Evolutionary conservation across 2,113 vertebrate genomes (phyloP).

Genomic region (Elachura formosa): DNA sequence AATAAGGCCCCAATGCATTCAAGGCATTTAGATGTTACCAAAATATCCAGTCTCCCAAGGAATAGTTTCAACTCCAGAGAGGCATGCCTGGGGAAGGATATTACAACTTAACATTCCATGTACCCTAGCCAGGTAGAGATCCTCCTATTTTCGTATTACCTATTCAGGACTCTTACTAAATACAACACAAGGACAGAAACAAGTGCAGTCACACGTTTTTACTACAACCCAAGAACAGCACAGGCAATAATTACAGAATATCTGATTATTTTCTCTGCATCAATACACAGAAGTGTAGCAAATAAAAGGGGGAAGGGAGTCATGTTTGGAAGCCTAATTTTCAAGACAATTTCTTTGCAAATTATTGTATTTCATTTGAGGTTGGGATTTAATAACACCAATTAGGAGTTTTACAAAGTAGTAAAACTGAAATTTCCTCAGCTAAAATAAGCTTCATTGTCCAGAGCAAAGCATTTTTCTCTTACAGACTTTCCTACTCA

Average conservation of each 20-base stretch:
- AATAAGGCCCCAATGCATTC: neutral
- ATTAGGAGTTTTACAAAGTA: constrained; percentile 25
- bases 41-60: neutral
- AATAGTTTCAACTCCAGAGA: neutral
- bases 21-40: neutral
- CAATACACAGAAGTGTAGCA: neutral
- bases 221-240: neutral
- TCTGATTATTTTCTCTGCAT: neutral
- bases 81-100: neutral
- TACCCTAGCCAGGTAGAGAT: neutral
- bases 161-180: neutral
- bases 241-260: neutral
- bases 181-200: neutral
- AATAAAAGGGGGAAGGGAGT: neutral
- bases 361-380: neutral
- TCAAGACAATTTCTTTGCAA: neutral
- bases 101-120: fast-evolving
- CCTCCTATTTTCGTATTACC: neutral
- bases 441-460: constrained; percentile 6
- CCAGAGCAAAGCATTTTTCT: neutral
- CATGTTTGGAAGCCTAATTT: neutral
- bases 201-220: neutral
- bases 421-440: neutral
- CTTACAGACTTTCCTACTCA: neutral
- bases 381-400: neutral